Evolutionary conservation across 2,797 vertebrate species (phyloP).

Genomic region (Monodelphis domestica): DNA sequence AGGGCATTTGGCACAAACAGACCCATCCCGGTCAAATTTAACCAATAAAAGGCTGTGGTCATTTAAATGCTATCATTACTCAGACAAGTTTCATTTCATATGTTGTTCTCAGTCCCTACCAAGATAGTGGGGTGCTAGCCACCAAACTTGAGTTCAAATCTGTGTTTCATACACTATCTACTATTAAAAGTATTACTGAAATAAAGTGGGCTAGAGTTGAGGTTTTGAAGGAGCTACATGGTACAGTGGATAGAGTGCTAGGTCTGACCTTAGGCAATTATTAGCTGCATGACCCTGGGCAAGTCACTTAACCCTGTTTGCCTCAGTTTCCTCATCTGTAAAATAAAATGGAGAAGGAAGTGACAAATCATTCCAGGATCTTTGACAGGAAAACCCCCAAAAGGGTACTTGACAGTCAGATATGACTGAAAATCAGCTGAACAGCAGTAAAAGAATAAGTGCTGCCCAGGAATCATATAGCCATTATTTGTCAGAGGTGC

Average conservation of each 20-base stretch:
- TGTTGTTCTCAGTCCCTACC: neutral
- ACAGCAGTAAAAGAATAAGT: neutral
- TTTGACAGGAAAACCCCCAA: too few species aligned
- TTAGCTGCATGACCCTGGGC: too few species aligned
- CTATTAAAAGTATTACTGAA: conserved; percentile 10
- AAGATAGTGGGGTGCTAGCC: neutral
- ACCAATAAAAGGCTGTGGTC: neutral
- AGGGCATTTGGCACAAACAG: neutral
- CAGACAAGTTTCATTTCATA: neutral
- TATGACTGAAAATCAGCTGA: too few species aligned
- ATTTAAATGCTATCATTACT: neutral
- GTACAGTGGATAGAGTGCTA: too few species aligned
- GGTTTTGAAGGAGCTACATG: too few species aligned
- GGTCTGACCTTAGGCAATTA: too few species aligned
- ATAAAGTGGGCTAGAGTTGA: neutral
- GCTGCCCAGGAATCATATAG: neutral
- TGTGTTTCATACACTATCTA: neutral
- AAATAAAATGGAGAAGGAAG: too few species aligned
- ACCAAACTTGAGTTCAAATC: neutral
- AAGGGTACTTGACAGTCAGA: too few species aligned
- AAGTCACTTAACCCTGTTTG: too few species aligned
- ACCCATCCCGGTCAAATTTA: neutral
- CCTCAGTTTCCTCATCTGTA: too few species aligned
- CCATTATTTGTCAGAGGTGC: neutral
- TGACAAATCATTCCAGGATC: too few species aligned